These are phyloP conservation scores for Drosophila seguyi DNA, from an alignment of 1,140 invertebrate genomes.

Conservation along the genomic window DNA sequence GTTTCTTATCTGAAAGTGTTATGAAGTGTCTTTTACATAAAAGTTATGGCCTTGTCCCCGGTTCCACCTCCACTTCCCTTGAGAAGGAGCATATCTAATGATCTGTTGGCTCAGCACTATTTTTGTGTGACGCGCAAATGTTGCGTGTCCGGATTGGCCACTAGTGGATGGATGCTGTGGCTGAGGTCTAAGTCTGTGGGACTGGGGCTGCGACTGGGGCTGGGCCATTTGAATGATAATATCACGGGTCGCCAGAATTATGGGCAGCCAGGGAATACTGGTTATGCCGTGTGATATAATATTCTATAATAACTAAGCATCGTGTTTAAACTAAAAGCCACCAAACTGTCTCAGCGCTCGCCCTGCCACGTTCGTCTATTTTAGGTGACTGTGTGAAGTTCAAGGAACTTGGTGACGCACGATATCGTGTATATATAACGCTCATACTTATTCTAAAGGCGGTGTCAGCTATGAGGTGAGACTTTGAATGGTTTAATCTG, in stretches of 20 bases:
- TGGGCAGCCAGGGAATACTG: constrained; percentile 33
- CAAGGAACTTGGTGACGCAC: constrained; percentile 69
- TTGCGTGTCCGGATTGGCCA: constrained; percentile 55
- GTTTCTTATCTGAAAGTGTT: constrained; percentile 55
- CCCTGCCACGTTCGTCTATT: constrained; percentile 48
- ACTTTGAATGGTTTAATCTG: constrained; percentile 11
- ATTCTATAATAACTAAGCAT: constrained; percentile 50
- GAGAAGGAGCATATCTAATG: constrained; percentile 30
- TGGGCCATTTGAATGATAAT: constrained; percentile 69
- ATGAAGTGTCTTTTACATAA: constrained; percentile 68
- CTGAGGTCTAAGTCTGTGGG: constrained; percentile 10
- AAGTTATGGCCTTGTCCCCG: constrained; percentile 48
- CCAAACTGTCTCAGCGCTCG: constrained; percentile 37
- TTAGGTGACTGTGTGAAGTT: constrained; percentile 59
- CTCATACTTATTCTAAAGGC: constrained; percentile 26
- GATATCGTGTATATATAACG: neutral
- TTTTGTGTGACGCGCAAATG: constrained; percentile 47
- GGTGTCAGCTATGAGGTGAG: constrained; percentile 30
- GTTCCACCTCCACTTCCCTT: constrained; percentile 4
- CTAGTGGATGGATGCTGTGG: constrained; percentile 4
- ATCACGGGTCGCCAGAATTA: constrained; percentile 49
- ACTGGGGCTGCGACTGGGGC: neutral
- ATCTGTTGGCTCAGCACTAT: constrained; percentile 61
- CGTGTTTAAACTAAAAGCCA: constrained; percentile 30
- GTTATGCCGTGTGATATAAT: constrained; percentile 51